Evolutionary conservation across 2,113 vertebrate species (phyloP).

Genomic region (Murina feae): DNA sequence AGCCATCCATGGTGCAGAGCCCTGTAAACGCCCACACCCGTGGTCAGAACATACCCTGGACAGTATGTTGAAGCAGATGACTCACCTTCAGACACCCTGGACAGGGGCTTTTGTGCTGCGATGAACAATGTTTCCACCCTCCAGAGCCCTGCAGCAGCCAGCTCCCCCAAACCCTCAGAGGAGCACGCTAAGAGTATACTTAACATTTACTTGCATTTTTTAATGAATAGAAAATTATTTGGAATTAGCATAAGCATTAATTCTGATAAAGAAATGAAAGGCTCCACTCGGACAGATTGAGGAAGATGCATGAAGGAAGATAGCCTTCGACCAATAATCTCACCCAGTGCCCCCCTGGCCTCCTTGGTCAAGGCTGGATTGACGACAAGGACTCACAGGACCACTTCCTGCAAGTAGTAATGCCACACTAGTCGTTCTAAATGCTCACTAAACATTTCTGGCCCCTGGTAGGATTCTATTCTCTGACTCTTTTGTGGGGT

Average conservation of each 20-base stretch:
- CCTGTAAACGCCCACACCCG: accelerated
- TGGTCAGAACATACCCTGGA: not conserved
- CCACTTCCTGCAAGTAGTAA: not conserved
- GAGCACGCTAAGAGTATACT: not conserved
- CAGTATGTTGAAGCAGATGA: not conserved
- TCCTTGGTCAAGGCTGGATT: not conserved
- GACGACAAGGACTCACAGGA: not conserved
- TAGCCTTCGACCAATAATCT: not conserved
- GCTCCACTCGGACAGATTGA: not conserved
- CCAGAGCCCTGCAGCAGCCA: not conserved
- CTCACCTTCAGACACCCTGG: not conserved
- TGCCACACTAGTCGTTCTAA: not conserved
- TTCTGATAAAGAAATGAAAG: not conserved
- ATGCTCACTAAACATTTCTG: not conserved
- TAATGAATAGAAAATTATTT: not conserved
- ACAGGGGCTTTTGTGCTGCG: not conserved
- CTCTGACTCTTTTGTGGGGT: not conserved
- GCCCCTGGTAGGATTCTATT: not conserved
- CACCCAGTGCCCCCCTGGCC: not conserved
- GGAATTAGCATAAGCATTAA: not conserved
- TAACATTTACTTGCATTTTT: not conserved
- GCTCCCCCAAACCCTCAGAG: not conserved
- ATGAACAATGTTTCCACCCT: not conserved
- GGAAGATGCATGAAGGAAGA: not conserved
- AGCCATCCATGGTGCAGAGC: not conserved